Conservation (phyloP, 1,140 invertebrate genomes). For the Trachymyrmex septentrionalis region DNA sequence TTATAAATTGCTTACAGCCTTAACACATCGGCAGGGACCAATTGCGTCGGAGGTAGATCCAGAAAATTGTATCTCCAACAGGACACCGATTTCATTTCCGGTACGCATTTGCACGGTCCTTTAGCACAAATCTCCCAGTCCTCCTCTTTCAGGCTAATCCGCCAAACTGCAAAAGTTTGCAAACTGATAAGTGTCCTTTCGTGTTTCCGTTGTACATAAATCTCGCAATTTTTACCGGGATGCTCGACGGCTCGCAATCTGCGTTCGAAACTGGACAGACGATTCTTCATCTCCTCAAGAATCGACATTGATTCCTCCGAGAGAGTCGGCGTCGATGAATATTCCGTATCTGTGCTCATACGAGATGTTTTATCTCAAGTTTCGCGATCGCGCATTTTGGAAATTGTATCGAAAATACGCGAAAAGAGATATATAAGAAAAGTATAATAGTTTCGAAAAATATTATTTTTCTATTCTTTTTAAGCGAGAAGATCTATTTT, state of each 20-base stretch:
- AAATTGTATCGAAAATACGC: not conserved
- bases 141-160: slow-evolving; percentile 87
- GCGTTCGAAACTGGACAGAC: slow-evolving; percentile 87
- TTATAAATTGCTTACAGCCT: slow-evolving; percentile 88
- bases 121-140: slow-evolving; percentile 91
- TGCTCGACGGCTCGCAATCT: slow-evolving; percentile 91
- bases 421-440: not conserved
- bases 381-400: not conserved
- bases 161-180: slow-evolving; percentile 89
- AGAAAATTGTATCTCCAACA: slow-evolving; percentile 91
- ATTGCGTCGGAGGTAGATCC: slow-evolving; percentile 89
- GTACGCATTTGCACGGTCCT: slow-evolving; percentile 90
- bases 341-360: slow-evolving; percentile 47
- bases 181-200: not conserved
- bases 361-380: slow-evolving; percentile 35
- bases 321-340: slow-evolving; percentile 9
- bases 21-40: slow-evolving; percentile 90
- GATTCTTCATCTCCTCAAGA: slow-evolving; percentile 79
- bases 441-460: not conserved
- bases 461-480: not conserved
- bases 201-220: not conserved
- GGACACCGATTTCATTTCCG: slow-evolving; percentile 89
- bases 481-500: not conserved
- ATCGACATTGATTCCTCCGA: slow-evolving; percentile 17
- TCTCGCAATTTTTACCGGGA: slow-evolving; percentile 85